Evolutionary conservation across 1,140 invertebrate species (phyloP), one percentile per base, ranked within the genome.

Genomic region (Liolophura sinensis): DNA sequence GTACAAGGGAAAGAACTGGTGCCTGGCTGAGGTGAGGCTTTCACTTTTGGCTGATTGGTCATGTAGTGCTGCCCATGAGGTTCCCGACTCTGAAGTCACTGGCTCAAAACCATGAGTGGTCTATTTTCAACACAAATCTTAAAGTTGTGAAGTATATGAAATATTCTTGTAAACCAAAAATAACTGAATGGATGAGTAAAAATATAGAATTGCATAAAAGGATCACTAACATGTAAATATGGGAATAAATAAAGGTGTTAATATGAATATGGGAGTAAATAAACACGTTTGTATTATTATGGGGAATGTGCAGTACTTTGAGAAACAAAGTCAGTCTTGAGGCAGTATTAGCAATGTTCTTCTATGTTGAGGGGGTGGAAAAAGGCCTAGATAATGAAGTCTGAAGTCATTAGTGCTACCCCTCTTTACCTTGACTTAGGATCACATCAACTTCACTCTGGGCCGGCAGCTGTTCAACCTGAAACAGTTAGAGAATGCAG

Each of bases 361-460:
- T 1, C 1, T 47, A n/a, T 61, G 20, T 22, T 18, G 15, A 25
- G 16, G 14, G 6, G 1, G 5, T 18, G 3, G 6, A 46, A 25
- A 40, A 40, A 5, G 31, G 31, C 9, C 31, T 40, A 9, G 31
- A 9, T 40, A 0, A n/a, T 62, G 11, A 22, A 40, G 31, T 40
- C 31, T 62, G 11, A 22, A 40, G 31, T 40, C 31, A 40, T 40
- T 0, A 47, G 9, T 40, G 31, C 9, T 40, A 40, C 9, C 63
- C 58, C 25, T 62, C 18, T 48, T 71, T 67, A 4, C 62, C 31
- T 40, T 40, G 31, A 9, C 31, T 40, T 40, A 84, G 82, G 95
- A 98, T 88, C 95, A 97, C 85, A 96, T 98, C 74, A 91, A 96
- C 82, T 96, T 94, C 80, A 96, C 93, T 14, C 91, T 97, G 74